Base-by-base conservation (phyloP, 64 coral and sea anemone species). In the Pachyseris speciosa region DNA sequence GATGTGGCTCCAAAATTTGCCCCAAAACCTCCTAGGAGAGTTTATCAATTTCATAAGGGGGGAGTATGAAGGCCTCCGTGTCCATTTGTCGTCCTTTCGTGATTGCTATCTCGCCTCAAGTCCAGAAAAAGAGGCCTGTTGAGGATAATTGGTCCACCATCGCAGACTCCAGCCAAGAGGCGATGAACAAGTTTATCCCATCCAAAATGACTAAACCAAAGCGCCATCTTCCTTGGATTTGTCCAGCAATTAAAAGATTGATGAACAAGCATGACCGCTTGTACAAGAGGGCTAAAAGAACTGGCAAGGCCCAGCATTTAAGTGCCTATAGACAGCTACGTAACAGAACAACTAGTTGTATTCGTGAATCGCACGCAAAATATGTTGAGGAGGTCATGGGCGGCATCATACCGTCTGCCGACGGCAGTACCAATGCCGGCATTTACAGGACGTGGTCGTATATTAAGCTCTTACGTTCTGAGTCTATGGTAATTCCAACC, bases 391-490 rank as follows among this genome's bases (percentile, higher is more conserved):
- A n/a, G 26, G 55, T 83, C 51, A 65, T 83, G 9, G 59, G 51
- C 26, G 9, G 44, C 31, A 83, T 39, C n/a, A 27, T 38, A 83
- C 51, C 44, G 15, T 29, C 78, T 83, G 22, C 52, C 20, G 17
- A 83, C 53, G 40, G 79, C 34, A 83, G 7, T 83, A 83, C 33
- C 79, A 20, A 33, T 39, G 32, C 29, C 37, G 79, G 53, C 52
- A 63, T 83, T n/a, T 39, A 83, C 31, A 43, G 30, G 57, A 49
- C 58, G 58, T 80, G 79, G 20, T 83, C 55, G 40, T 83, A 83
- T 26, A 55, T 83, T 63, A 83, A 83, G 27, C 79, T 57, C 33
- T 63, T 83, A 17, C 52, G 79, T 13, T 83, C 53, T n/a, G 55
- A 64, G 79, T 59, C 53, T 27, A 42, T 36, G 61, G 20, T 11